These are phyloP conservation scores for Glaucopsyche alexis DNA, from an alignment of 2,888 invertebrate species.

Conservation along the genomic window DNA sequence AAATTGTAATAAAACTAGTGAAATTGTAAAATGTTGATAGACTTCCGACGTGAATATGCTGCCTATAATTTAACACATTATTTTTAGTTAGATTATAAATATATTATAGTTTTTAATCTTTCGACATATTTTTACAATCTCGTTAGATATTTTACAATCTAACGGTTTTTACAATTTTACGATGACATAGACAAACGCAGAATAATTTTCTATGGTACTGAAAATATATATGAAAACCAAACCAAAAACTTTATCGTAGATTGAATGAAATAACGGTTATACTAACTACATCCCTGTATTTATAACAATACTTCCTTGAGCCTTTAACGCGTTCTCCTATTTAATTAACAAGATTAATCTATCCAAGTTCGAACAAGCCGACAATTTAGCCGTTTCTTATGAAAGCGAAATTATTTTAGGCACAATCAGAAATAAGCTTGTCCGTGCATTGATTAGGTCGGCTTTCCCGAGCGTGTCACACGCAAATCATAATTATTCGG, in stretches of 20 bases:
- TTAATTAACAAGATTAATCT: conserved; percentile 12
- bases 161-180: too few relatives aligned
- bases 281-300: background rate
- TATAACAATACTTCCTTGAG: background rate
- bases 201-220: background rate
- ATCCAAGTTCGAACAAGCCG: background rate
- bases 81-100: too few relatives aligned
- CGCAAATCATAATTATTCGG: conserved; percentile 49
- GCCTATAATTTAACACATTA: too few relatives aligned
- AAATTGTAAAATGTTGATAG: too few relatives aligned
- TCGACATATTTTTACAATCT: too few relatives aligned
- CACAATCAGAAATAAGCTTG: conserved; percentile 21
- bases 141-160: too few relatives aligned
- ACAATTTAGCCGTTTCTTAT: conserved; percentile 7
- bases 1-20: too few relatives aligned
- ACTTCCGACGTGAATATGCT: too few relatives aligned
- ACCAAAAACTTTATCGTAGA: background rate
- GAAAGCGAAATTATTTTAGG: conserved; percentile 19
- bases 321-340: background rate
- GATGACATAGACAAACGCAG: background rate
- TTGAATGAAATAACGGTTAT: background rate
- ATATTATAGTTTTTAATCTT: too few relatives aligned
- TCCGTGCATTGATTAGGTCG: conserved; percentile 51
- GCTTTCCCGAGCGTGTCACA: conserved; percentile 55
- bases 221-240: background rate